Conservation (phyloP, 1,140 invertebrate species). For the Papilio machaon region DNA sequence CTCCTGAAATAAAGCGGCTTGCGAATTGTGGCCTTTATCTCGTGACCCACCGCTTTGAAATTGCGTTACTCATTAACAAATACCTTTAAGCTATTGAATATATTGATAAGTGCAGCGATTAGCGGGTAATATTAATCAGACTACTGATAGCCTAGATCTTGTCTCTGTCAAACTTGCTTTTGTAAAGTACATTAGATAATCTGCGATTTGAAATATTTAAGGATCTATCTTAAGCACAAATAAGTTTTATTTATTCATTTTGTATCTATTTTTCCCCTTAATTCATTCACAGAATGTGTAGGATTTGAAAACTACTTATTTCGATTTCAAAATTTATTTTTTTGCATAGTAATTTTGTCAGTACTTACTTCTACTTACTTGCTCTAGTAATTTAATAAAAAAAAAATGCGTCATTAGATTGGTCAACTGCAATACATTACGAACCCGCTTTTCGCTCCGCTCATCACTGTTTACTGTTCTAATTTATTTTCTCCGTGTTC, state of each 20-base stretch:
- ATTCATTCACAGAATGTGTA: too few species aligned
- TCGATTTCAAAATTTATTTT: too few species aligned
- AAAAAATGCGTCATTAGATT: background rate
- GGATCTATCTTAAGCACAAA: too few species aligned
- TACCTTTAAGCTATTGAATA: background rate
- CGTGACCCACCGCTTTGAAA: background rate
- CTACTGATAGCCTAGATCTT: background rate
- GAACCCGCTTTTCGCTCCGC: background rate
- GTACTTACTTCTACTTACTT: too few species aligned
- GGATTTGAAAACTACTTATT: too few species aligned
- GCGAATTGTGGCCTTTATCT: background rate
- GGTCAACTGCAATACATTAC: background rate
- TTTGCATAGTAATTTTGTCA: too few species aligned
- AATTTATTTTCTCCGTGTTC: conserved; percentile 22
- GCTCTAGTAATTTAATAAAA: background rate
- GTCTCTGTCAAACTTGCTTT: too few species aligned
- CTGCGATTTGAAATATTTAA: too few species aligned
- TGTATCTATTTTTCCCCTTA: too few species aligned
- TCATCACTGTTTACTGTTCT: background rate
- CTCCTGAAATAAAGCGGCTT: background rate
- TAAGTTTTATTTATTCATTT: too few species aligned
- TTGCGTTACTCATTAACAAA: conserved; percentile 19
- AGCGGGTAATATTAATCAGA: background rate
- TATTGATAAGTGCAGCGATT: background rate
- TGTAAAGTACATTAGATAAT: too few species aligned